Evolutionary conservation across 92 coral and sea anemone genomes (phyloP), one percentile per base, ranked within the genome.

Genomic region (Siderastrea radians): DNA sequence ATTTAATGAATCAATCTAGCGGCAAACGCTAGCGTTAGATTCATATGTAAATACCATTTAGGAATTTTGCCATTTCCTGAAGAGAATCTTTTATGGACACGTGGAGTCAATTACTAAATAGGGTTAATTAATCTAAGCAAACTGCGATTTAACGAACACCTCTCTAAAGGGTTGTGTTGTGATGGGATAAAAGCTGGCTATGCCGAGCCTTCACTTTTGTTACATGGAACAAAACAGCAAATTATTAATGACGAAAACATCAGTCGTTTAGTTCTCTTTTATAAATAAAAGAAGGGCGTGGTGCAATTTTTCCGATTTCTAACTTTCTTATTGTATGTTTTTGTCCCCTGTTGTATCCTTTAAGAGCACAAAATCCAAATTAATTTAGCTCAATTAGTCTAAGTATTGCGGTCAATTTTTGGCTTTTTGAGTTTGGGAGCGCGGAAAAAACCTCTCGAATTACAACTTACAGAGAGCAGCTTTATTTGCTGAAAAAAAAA

Each of bases 91-190:
- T 86, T 86, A 81, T 82, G 78, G 94, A 89, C 94, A 87, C 91
- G 94, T 87, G 94, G 85, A 87, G 89, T 81, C 84, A 86, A 91
- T 91, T 87, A 86, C 81, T 74, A 74, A 74, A 62, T 84, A 59
- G 64, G 57, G 53, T 73, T 74, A 73, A 84, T 73, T 61, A 60
- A 84, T 63, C 73, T 84, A 51, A 74, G 80, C 80, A 84, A 84
- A 84, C 87, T 73, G 46, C 53, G 68, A 70, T 26, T 74, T 74
- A 61, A 43, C 12, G 79, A 48, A 75, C 80, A 84, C 79, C 80
- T 49, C 58, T 74, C 9, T 49, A 53, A 73, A 83, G 79, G 78
- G 79, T 47, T 60, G 26, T 38, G 46, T 57, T 72, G 59, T 49
- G 86, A 60, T 63, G 69, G 80, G 80, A 73, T 84, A 61, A 74